These are phyloP conservation scores for Heliconius nattereri DNA, from an alignment of 1,140 invertebrate genomes.

Conservation along the genomic window DNA sequence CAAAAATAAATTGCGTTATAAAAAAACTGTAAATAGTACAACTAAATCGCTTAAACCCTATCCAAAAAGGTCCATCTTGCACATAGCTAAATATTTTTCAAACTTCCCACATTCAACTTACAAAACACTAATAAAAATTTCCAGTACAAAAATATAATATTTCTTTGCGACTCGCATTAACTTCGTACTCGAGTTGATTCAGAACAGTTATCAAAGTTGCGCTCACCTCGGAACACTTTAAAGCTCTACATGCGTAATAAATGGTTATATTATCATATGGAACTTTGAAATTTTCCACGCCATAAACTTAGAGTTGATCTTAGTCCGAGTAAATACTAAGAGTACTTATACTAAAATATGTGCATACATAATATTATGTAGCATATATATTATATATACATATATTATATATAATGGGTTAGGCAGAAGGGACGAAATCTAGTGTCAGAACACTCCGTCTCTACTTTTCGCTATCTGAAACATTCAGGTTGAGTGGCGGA, in stretches of 20 bases:
- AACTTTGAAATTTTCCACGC: constrained; percentile 65
- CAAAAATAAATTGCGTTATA: no score
- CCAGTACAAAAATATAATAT: not conserved
- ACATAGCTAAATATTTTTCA: not conserved
- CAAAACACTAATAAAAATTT: not conserved
- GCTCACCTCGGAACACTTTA: constrained; percentile 38
- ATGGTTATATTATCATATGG: constrained; percentile 67
- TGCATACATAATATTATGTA: no score
- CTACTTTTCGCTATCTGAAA: no score
- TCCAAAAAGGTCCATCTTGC: not conserved
- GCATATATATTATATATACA: no score
- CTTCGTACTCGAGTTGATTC: constrained; percentile 34
- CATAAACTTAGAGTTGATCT: constrained; percentile 65
- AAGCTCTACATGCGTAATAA: constrained; percentile 63
- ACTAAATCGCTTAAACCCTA: not conserved
- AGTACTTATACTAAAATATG: not conserved
- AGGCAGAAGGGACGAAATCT: no score
- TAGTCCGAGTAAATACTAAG: constrained; percentile 56
- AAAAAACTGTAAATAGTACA: no score
- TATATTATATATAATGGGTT: no score
- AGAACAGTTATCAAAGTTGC: constrained; percentile 39
- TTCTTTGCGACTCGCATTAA: not conserved
- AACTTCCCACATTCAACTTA: not conserved
- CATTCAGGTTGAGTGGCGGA: no score
- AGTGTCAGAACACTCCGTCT: no score